Evolutionary conservation across 2,888 invertebrate genomes (phyloP), one percentile per base, ranked within the genome.

Genomic region (Lysandra coridon): DNA sequence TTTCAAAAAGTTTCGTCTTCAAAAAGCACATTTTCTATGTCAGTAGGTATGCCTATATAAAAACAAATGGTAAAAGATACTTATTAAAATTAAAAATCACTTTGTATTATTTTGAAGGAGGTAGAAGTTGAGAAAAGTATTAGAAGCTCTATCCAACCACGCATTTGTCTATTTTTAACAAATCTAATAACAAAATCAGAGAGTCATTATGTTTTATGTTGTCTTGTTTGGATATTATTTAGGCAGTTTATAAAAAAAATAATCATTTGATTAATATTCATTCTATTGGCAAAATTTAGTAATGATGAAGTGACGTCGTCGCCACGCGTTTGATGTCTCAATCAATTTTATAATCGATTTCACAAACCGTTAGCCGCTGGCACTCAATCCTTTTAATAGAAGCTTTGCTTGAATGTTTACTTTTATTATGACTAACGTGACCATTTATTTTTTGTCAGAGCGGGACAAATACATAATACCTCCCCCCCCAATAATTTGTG

Each of bases 321-420:
- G 62, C 62, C 62, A 69, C 5, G 33, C 33, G 89, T 92, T 92
- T 92, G 92, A 92, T 88, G 91, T 91, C 88, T 87, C 86, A 91
- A 91, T 93, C 92, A 92, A 92, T 91, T 92, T 92, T 91, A 92
- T 93, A 92, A 93, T 93, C 92, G 94, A 93, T 93, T 91, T 87
- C 86, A 85, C 88, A 88, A 88, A 88, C 81, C 80, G 82, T 80
- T 88, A 79, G 80, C 74, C 10, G 30, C 30, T 64, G 64, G 53
- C 10, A 7, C 44, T 44, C 10, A 44, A 44, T 44, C 0, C 40
- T 40, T 40, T 40, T 40, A 40, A 40, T 6, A 40, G 40, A 40
- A 1, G 40, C 44, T 44, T 7, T 44, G 44, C 44, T 44, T 44
- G 0, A 44, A 44, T 44, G 44, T 44, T 44, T 44, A 44, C 44